Evolutionary conservation across 2,113 vertebrate genomes (phyloP), one percentile per base, ranked within the genome.

Genomic region (Engraulis encrasicolus): DNA sequence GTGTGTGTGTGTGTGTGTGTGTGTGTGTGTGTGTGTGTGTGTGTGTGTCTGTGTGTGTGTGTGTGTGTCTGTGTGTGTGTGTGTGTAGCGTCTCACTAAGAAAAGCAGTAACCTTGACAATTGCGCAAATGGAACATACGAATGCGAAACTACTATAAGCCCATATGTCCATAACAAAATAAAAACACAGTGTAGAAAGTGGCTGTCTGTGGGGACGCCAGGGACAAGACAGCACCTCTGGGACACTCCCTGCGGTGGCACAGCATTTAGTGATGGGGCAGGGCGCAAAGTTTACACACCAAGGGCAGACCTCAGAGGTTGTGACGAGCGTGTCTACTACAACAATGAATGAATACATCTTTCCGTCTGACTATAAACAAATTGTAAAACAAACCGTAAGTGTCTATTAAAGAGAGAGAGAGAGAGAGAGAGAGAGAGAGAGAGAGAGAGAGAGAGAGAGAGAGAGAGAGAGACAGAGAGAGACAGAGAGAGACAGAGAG

Each of bases 101-200:
- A 74, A 74, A 31, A 74, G 66, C 66, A 34, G 66, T 74, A 74
- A 31, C 66, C 66, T 74, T 66, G n/a, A 27, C n/a, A 74, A 31
- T 74, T 74, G 34, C 66, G 66, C 66, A 74, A 74, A 74, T 74
- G 66, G 66, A 74, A 74, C 66, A 74, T 14, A 36, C 34, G 66
- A 74, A 74, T 18, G 14, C 7, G 5, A 3, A 36, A 36, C 27
- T 34, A n/a, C n/a, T n/a, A n/a, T n/a, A 14, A 74, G 66, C 31
- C 12, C 66, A n/a, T 31, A 27, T 15, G 66, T 74, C 66, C 66
- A 74, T 5, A 74, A 36, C 31, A 12, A 74, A 15, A 74, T 34
- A 15, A 34, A 34, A 34, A 36, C 12, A 4, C 27, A 17, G 58
- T 12, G n/a, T 2, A 14, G 23, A 27, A 31, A 34, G 66, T 3